Percentiles rank a stretch among this genome's conserved stretches.
Evolutionary conservation across 2,797 vertebrate species (phyloP).

Genomic region (Mormyrops boulengeri): DNA sequence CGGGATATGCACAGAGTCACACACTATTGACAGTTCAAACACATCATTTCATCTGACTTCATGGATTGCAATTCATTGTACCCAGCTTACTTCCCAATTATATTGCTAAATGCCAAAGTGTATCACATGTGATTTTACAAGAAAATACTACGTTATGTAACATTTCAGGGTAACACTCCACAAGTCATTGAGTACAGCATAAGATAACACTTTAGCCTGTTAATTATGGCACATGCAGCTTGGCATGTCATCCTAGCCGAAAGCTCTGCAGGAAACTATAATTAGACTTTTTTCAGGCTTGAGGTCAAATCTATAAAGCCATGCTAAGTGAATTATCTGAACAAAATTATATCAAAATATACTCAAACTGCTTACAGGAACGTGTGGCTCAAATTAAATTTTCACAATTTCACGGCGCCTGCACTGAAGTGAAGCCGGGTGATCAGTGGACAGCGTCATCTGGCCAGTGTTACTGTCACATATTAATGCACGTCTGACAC

Average conservation of each 20-base stretch:
- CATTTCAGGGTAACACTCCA: neutral
- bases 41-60: neutral
- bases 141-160: neutral
- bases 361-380: constrained; percentile 15
- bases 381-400: constrained; percentile 1
- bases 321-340: constrained; percentile 20
- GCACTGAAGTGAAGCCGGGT: neutral
- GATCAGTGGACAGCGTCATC: neutral
- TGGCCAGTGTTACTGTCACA: neutral
- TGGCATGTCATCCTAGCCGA: neutral
- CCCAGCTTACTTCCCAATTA: neutral
- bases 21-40: neutral
- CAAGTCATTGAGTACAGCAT: neutral
- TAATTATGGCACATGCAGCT: neutral
- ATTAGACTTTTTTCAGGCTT: constrained; percentile 21
- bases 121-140: neutral
- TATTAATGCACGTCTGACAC: constrained; percentile 3
- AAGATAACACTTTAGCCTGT: constrained; percentile 1
- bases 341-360: constrained; percentile 11
- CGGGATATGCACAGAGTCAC: neutral
- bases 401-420: neutral
- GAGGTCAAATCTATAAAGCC: constrained; percentile 16
- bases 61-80: neutral
- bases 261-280: constrained; percentile 13
- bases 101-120: neutral